Evolutionary conservation across 2,888 invertebrate species (phyloP), one percentile per base, ranked within the genome.

Genomic region (Zhuqinia jingwanae): DNA sequence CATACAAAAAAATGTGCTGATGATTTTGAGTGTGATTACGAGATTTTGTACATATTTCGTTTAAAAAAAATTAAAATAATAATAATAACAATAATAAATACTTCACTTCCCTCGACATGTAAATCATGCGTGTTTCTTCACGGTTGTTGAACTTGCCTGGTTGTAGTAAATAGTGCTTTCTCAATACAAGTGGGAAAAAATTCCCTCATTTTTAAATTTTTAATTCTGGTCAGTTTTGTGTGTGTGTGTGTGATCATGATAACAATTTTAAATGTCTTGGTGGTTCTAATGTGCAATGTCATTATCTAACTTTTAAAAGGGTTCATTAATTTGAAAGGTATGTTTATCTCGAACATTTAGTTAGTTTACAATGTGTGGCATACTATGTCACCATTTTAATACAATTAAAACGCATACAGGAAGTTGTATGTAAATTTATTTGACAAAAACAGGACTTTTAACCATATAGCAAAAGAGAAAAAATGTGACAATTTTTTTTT

Each of bases 221-320:
- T 63, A 78, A 79, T 85, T 70, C 85, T 85, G 85, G 80, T 65
- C 85, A 85, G 75, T 85, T 79, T 80, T 73, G n/a, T n/a, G n/a
- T n/a, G n/a, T n/a, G n/a, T 50, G 15, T 65, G 2, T 68, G 22
- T 10, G 20, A 45, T 45, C 68, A 68, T 68, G 30, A 36, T 17
- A 17, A 36, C 17, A 17, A 30, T 50, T 5, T 2, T 2, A 50
- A 50, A 8, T 13, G n/a, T 36, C 5, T 6, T 6, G 8, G 36
- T 36, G 8, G 8, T 36, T 6, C 8, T 36, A 36, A 36, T 8
- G 8, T 36, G 8, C 36, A 36, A 36, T 36, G 36, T 36, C 36
- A 36, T 36, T 36, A 36, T 6, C n/a, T 6, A 36, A 36, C 42
- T 68, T 36, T 11, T 45, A 5, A 45, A 11, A 17, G 45, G 1